A percentile compares a stretch with the other conserved stretches of the same genome.
These are phyloP conservation scores for Peucedramus taeniatus DNA, from an alignment of 2,113 vertebrate species.

Conservation along the genomic window DNA sequence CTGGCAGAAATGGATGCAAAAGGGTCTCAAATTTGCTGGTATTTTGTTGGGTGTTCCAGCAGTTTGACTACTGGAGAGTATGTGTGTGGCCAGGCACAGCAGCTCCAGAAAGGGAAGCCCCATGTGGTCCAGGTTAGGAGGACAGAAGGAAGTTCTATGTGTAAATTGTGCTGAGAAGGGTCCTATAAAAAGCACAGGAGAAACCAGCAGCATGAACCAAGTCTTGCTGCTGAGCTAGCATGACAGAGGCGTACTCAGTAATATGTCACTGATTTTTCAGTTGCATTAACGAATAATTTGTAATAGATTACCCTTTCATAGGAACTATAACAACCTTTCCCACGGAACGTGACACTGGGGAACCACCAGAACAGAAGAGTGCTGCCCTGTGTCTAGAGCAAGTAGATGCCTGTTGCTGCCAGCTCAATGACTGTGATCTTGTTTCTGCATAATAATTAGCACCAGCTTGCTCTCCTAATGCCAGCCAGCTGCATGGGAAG, in stretches of 20 bases:
- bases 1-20: rapidly evolving
- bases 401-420: not conserved
- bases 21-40: not conserved
- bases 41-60: not conserved
- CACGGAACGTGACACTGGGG: not conserved
- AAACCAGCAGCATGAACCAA: not conserved
- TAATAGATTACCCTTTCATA: slow-evolving; percentile 30
- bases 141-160: not conserved
- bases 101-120: not conserved
- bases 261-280: slow-evolving; percentile 27
- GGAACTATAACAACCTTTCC: not conserved
- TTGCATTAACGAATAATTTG: slow-evolving; percentile 16
- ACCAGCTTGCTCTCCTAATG: not conserved
- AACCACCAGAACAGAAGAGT: not conserved
- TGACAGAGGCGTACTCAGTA: not conserved
- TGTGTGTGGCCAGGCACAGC: rapidly evolving
- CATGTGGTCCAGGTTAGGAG: not conserved
- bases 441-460: not conserved
- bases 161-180: not conserved
- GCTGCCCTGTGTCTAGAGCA: not conserved
- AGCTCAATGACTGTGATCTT: not conserved
- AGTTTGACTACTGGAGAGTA: not conserved
- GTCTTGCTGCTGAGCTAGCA: rapidly evolving
- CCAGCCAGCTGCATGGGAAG: not conserved
- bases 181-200: not conserved